Evolutionary conservation across 30 jellyfish, hydroid and myxozoan genomes (phyloP).

Genomic region (Hydractinia echinata): DNA sequence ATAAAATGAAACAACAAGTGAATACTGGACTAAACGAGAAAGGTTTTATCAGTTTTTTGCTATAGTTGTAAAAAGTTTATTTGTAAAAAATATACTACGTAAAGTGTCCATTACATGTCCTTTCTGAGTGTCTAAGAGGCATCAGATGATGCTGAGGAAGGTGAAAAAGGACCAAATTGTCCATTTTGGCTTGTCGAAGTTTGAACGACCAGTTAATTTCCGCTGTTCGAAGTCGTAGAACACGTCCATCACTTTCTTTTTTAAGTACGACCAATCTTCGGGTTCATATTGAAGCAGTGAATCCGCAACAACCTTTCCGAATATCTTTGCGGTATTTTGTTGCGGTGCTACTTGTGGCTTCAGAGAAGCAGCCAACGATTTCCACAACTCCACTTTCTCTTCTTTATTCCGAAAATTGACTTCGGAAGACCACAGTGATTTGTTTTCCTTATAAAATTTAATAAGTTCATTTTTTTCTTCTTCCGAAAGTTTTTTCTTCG

Average conservation of each 20-base stretch:
- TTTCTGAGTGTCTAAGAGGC: constrained; percentile 25
- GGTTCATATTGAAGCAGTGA: constrained; percentile 16
- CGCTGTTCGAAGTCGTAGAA: constrained; percentile 16
- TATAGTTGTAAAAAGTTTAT: background rate
- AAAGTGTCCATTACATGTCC: background rate
- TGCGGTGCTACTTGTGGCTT: constrained; percentile 23
- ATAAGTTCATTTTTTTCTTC: too few relatives aligned
- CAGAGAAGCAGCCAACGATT: constrained; percentile 28
- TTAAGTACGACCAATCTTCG: constrained; percentile 12
- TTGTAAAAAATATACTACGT: background rate
- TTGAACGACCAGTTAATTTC: constrained; percentile 9
- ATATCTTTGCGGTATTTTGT: background rate
- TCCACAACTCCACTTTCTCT: constrained; percentile 30
- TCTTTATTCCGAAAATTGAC: too few relatives aligned
- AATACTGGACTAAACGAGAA: too few relatives aligned
- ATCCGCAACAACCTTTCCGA: constrained; percentile 31
- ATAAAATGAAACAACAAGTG: too few relatives aligned
- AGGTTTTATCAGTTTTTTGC: too few relatives aligned
- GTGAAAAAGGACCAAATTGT: constrained; percentile 41
- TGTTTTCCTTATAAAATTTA: too few relatives aligned
- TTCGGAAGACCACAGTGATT: too few relatives aligned
- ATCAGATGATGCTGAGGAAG: constrained; percentile 32
- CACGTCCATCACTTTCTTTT: constrained; percentile 23
- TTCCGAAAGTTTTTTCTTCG: too few relatives aligned
- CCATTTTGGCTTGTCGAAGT: constrained; percentile 35